Evolutionary conservation across 2,113 vertebrate species (phyloP).

Genomic region (Centropus unirufus): DNA sequence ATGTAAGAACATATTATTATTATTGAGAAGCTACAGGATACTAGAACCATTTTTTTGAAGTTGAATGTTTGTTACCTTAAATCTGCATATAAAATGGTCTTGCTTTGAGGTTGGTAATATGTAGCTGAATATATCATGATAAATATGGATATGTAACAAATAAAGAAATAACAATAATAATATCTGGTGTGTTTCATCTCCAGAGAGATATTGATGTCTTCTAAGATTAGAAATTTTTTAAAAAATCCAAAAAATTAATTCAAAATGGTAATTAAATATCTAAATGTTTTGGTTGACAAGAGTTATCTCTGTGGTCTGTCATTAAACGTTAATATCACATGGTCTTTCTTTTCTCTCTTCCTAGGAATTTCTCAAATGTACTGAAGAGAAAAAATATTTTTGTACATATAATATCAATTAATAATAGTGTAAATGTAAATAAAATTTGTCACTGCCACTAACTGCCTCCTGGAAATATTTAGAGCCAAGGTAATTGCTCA

Average conservation of each 20-base stretch:
- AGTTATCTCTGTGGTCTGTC: neutral
- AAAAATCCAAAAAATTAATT: slow-evolving; percentile 63
- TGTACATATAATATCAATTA: neutral
- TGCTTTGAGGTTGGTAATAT: slow-evolving; percentile 69
- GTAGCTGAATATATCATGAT: slow-evolving; percentile 60
- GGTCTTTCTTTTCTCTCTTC: neutral
- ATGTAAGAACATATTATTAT: slow-evolving; percentile 79
- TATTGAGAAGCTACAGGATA: slow-evolving; percentile 80
- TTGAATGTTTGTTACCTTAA: slow-evolving; percentile 81
- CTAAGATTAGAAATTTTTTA: slow-evolving; percentile 31
- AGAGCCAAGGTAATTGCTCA: neutral
- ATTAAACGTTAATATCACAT: slow-evolving; percentile 6
- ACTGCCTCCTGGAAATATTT: neutral
- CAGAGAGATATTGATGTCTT: slow-evolving; percentile 45
- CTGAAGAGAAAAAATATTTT: neutral
- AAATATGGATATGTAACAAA: slow-evolving; percentile 60
- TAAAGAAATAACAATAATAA: slow-evolving; percentile 13
- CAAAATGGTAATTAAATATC: slow-evolving; percentile 43
- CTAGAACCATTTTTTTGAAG: slow-evolving; percentile 79
- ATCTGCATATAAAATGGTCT: slow-evolving; percentile 77
- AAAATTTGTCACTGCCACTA: neutral
- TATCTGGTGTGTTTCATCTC: slow-evolving; percentile 39
- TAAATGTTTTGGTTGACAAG: neutral
- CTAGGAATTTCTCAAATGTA: neutral
- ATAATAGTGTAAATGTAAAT: neutral